Evolutionary conservation across 2,888 invertebrate species (phyloP).

Genomic region (Ormyrus thymus): DNA sequence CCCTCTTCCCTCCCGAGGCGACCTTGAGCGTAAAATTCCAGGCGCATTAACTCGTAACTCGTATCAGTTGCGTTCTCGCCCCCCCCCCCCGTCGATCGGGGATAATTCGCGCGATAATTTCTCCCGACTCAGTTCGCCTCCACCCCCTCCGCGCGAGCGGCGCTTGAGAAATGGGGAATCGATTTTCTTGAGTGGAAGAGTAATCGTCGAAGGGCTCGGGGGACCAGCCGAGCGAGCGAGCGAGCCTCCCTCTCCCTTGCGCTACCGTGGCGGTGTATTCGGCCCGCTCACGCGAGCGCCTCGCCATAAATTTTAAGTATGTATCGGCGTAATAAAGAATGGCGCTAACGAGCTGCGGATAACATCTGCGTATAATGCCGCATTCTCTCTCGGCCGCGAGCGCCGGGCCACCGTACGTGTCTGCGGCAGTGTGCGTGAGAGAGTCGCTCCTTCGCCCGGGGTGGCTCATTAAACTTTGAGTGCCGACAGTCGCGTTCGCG

Average conservation of each 20-base stretch:
- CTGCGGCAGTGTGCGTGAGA: background rate
- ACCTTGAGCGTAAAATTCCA: slow-evolving; percentile 40
- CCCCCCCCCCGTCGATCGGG: slow-evolving; percentile 25
- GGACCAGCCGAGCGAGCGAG: slow-evolving; percentile 16
- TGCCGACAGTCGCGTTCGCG: slow-evolving; percentile 17
- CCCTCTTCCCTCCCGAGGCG: background rate
- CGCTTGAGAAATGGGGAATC: slow-evolving; percentile 54
- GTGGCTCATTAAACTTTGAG: slow-evolving; percentile 49
- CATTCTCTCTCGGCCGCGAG: background rate
- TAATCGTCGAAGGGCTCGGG: slow-evolving; percentile 49
- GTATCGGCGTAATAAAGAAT: slow-evolving; percentile 54
- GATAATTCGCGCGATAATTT: slow-evolving; percentile 53
- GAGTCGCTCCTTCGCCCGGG: background rate
- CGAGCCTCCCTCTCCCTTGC: background rate
- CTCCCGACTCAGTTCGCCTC: slow-evolving; percentile 26
- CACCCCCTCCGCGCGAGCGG: background rate
- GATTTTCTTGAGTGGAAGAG: slow-evolving; percentile 55
- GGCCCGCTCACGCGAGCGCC: slow-evolving; percentile 22
- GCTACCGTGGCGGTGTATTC: background rate
- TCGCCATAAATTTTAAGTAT: slow-evolving; percentile 53
- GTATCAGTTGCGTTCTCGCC: slow-evolving; percentile 25
- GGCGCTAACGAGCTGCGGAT: slow-evolving; percentile 53
- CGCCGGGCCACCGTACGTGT: background rate
- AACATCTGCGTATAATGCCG: slow-evolving; percentile 44
- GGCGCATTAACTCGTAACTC: slow-evolving; percentile 29